A percentile compares a stretch with the other conserved stretches of the same genome.
These are phyloP conservation scores for Pelobates fuscus DNA, from an alignment of 2,113 vertebrate species.

Conservation along the genomic window DNA sequence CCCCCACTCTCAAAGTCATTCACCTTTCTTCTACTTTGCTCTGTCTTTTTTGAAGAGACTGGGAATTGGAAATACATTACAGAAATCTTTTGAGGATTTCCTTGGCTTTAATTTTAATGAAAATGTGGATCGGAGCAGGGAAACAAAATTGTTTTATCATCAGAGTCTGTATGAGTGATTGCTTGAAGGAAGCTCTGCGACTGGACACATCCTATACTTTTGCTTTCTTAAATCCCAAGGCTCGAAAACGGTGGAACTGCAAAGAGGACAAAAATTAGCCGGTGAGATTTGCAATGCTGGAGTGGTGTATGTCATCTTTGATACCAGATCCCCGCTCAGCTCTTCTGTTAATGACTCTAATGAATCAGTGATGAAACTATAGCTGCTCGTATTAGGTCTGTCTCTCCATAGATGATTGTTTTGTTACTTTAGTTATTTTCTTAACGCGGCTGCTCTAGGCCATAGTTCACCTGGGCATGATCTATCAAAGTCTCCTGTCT, in stretches of 20 bases:
- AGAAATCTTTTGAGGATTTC: slow-evolving; percentile 54
- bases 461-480: background rate
- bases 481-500: slow-evolving; percentile 31
- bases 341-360: slow-evolving; percentile 44
- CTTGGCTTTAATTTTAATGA: slow-evolving; percentile 60
- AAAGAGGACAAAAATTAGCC: slow-evolving; percentile 55
- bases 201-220: slow-evolving; percentile 41
- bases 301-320: slow-evolving; percentile 48
- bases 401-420: slow-evolving; percentile 24
- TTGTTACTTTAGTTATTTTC: slow-evolving; percentile 36
- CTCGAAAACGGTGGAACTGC: slow-evolving; percentile 39
- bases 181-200: slow-evolving; percentile 38
- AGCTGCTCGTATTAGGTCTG: slow-evolving; percentile 9
- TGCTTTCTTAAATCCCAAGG: slow-evolving; percentile 53
- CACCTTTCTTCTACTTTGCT: slow-evolving; percentile 36
- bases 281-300: slow-evolving; percentile 52
- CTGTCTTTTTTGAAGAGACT: slow-evolving; percentile 14
- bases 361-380: slow-evolving; percentile 43
- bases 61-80: slow-evolving; percentile 53
- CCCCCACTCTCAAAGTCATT: slow-evolving; percentile 17
- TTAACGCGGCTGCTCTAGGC: slow-evolving; percentile 12
- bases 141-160: slow-evolving; percentile 58
- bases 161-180: slow-evolving; percentile 57
- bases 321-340: slow-evolving; percentile 43
- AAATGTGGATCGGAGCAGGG: slow-evolving; percentile 53